Evolutionary conservation across 2,113 vertebrate genomes (phyloP), one percentile per base, ranked within the genome.

Genomic region (Ploceus nigricollis): DNA sequence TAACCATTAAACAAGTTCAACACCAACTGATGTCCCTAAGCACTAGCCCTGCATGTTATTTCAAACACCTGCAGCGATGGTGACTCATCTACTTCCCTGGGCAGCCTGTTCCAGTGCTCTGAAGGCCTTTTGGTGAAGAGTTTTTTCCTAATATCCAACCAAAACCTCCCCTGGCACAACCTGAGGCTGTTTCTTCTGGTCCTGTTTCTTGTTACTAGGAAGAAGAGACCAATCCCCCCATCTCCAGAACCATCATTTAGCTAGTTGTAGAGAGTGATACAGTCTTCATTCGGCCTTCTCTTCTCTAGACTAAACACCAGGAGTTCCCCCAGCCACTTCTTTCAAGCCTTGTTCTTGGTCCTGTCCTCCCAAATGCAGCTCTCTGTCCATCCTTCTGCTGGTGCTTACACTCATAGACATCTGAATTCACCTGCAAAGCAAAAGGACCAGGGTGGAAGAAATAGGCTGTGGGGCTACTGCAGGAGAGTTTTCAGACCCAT

Each of bases 1-100:
- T 20, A 78, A 33, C 35, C 31, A 47, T 27, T 25, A 80, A 30
- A 5, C 6, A 54, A 35, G 8, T 48, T 33, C 24, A 58, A 22
- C 14, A 31, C 9, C 51, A 73, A 58, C 10, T 1, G 4, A 6
- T 35, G 4, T 44, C 10, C 8, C 8, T 40, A 27, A 70, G 17
- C 2, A 6, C 1, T 22, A 33, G 0, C 2, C 45, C 31, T 39
- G 39, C 21, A 2, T 1, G 2, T 23, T 22, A n/a, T 65, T 75
- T 60, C 51, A 37, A 69, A 58, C 24, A n/a, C 11, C 3, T 73
- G 28, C 16, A 45, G 19, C 0, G 1, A 23, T 27, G 13, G 11
- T 24, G 25, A 54, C 16, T 40, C 10, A 4, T 39, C 9, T 14
- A 3, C 10, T 63, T 85, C 6, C 27, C 21, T 44, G 18, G 15